Evolutionary conservation across 2,113 vertebrate species (phyloP), one percentile per base, ranked within the genome.

Genomic region (Paradoxurus hermaphroditus): DNA sequence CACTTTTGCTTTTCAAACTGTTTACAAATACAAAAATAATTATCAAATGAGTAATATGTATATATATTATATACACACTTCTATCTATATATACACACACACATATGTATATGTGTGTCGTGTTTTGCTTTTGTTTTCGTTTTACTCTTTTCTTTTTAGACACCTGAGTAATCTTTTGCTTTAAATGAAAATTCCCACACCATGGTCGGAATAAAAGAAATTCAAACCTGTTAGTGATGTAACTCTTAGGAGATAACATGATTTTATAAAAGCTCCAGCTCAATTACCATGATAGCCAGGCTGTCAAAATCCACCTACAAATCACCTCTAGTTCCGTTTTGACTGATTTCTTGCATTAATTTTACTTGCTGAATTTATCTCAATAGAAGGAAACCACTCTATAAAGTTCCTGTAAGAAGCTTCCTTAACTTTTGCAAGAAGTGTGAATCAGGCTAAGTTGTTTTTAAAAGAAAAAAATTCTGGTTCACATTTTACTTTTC

Each of bases 271-370:
- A 95, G 29, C 70, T 96, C 84, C 93, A 97, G 41, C 85, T 97
- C 70, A 96, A 97, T 96, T 98, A 98, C 23, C 9, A 81, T 36
- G 46, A 97, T 91, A 96, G 72, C 29, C 44, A 87, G 39, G 12
- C 83, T 92, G 78, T 16, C 85, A 97, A 96, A 97, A 85, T 95
- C 53, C 44, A 84, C 86, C 92, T 96, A 70, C 95, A 25, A 97
- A 92, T 89, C 46, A 89, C 72, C 53, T 96, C 62, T 94, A 86
- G 63, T 75, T 98, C 73, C 18, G 56, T 95, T 97, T 96, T 97
- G 23, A 82, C 41, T 97, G 59, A 62, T 39, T 27, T 90, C 56
- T 93, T 95, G 13, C 78, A 91, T 49, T 96, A 96, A 96, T 72
- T 96, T 94, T 96, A 94, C 65, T 49, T 97, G 65, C 34, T 81